These are phyloP conservation scores for Rutpela maculata DNA, from an alignment of 2,888 invertebrate species.

Conservation along the genomic window DNA sequence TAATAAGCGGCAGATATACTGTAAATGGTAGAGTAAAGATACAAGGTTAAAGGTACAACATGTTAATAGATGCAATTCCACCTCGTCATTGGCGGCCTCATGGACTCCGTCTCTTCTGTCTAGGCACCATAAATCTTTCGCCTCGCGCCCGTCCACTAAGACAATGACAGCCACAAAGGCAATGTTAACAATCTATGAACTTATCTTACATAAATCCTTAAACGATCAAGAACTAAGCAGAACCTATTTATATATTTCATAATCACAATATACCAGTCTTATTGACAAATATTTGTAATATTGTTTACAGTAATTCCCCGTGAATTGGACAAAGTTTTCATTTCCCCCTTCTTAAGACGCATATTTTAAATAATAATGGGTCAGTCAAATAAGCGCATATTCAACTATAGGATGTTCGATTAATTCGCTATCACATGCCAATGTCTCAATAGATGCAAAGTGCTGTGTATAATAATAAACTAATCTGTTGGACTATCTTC, in stretches of 20 bases:
- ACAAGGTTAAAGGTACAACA: conserved; percentile 36
- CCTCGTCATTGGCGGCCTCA: conserved; percentile 34
- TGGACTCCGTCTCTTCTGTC: conserved; percentile 31
- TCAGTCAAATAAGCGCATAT: no score
- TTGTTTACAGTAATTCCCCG: neutral
- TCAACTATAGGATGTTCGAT: no score
- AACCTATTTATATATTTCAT: conserved; percentile 3
- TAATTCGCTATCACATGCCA: no score
- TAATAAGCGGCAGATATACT: conserved; percentile 36
- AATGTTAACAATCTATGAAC: conserved; percentile 26
- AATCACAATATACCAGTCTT: neutral
- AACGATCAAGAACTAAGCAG: conserved; percentile 7
- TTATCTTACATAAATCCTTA: conserved; percentile 20
- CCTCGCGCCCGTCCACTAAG: conserved; percentile 25
- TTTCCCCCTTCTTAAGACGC: no score
- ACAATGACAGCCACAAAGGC: conserved; percentile 31
- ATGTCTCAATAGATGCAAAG: no score
- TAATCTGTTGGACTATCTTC: no score
- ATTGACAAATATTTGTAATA: neutral
- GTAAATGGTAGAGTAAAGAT: conserved; percentile 16
- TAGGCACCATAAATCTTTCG: conserved; percentile 38
- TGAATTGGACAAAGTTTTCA: no score
- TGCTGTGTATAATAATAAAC: no score
- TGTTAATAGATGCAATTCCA: conserved; percentile 39
- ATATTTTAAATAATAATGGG: no score